These are phyloP conservation scores for Pyrocoelia pectoralis DNA, from an alignment of 2,888 invertebrate genomes.

Conservation along the genomic window DNA sequence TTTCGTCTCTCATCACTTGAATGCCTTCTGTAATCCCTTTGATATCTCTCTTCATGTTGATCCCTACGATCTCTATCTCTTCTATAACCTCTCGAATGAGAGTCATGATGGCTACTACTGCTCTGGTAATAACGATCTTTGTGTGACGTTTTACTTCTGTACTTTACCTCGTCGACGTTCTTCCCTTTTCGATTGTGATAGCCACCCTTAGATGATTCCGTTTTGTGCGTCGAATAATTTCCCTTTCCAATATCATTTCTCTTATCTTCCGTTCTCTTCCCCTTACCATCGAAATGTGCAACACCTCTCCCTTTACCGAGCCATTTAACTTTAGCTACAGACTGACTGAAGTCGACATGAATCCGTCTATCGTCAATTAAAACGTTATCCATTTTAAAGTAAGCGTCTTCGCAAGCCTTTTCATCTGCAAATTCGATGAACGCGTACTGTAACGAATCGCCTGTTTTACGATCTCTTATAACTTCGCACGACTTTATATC, in stretches of 20 bases:
- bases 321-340: constrained; percentile 94
- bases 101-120: neutral
- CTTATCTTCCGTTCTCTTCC: constrained; percentile 43
- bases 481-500: constrained; percentile 94
- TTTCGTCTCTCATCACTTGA: neutral
- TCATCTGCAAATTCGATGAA: constrained; percentile 96
- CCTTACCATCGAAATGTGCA: constrained; percentile 63
- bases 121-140: neutral
- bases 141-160: neutral
- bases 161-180: neutral
- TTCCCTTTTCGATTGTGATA: neutral
- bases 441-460: constrained; percentile 97
- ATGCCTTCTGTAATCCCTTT: neutral
- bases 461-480: constrained; percentile 90
- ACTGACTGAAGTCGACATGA: constrained; percentile 99
- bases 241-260: constrained; percentile 45
- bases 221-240: constrained; percentile 22
- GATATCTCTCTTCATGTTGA: neutral
- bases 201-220: neutral
- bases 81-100: neutral
- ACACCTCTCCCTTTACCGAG: constrained; percentile 87
- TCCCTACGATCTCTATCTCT: neutral
- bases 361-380: constrained; percentile 98
- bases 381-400: constrained; percentile 99
- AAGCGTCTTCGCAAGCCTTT: constrained; percentile 95